Conservation (phyloP, 2,888 invertebrate species). For the Beris morrisii region DNA sequence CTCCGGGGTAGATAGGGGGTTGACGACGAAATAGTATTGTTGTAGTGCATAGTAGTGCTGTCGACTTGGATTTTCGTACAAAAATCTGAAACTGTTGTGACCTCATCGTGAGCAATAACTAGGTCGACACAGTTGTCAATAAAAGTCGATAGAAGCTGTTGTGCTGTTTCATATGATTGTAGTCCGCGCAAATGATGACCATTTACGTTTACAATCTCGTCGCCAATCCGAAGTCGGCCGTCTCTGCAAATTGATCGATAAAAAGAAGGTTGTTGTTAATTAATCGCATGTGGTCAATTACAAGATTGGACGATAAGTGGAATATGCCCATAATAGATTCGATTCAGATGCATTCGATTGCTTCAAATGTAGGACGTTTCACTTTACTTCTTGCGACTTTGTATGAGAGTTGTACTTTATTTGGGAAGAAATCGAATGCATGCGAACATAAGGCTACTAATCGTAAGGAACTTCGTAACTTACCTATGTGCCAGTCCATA, state of each 20-base stretch:
- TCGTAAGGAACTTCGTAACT: conserved; percentile 40
- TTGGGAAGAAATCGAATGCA: neutral
- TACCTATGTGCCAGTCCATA: conserved; percentile 66
- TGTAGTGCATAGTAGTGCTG: conserved; percentile 40
- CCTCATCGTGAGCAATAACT: conserved; percentile 67
- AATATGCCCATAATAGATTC: too few relatives aligned
- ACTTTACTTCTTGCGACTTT: too few relatives aligned
- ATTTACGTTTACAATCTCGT: conserved; percentile 88
- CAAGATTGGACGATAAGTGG: too few relatives aligned
- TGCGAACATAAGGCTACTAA: neutral
- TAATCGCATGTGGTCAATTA: too few relatives aligned
- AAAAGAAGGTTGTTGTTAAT: neutral
- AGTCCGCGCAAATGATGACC: conserved; percentile 77
- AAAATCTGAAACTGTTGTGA: conserved; percentile 53
- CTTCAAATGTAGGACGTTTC: too few relatives aligned
- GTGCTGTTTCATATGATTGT: conserved; percentile 67
- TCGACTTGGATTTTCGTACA: conserved; percentile 54
- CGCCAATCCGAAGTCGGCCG: conserved; percentile 78
- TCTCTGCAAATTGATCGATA: conserved; percentile 61
- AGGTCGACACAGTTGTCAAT: conserved; percentile 60
- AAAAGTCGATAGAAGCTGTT: conserved; percentile 57
- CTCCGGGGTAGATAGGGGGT: neutral
- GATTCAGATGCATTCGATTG: too few relatives aligned
- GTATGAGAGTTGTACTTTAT: neutral
- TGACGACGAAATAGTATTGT: conserved; percentile 34